Conservation (phyloP, 2,797 vertebrate species). For the Crotalus adamanteus region DNA sequence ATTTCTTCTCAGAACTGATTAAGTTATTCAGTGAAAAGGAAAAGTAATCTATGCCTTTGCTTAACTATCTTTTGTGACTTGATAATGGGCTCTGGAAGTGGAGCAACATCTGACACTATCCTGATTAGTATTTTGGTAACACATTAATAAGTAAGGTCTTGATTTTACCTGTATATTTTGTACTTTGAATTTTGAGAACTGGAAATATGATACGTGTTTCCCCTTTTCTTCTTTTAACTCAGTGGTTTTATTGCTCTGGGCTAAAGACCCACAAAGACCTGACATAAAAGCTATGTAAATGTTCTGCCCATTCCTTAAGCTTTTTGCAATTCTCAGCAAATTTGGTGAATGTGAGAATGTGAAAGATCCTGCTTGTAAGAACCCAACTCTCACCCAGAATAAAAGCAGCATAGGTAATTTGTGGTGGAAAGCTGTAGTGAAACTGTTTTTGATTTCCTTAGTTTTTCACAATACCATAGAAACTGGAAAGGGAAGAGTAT, state of each 20-base stretch:
- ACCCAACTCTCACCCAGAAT: background rate
- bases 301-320: background rate
- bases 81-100: background rate
- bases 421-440: background rate
- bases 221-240: background rate
- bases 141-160: background rate
- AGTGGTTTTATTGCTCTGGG: background rate
- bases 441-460: background rate
- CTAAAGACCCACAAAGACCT: background rate
- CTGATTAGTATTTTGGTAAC: background rate
- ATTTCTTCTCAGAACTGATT: background rate
- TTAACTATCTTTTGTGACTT: background rate
- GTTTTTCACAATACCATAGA: background rate
- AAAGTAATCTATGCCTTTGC: background rate
- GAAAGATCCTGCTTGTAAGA: background rate
- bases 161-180: background rate
- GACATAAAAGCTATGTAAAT: background rate
- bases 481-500: background rate
- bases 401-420: background rate
- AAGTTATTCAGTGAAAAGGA: background rate
- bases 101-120: background rate
- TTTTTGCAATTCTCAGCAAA: background rate
- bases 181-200: background rate
- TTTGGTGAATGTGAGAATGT: background rate
- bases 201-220: background rate